A percentile compares a stretch with the other conserved stretches of the same genome.
Conservation (phyloP, 2,113 vertebrate species). For the Amphiprion percula region DNA sequence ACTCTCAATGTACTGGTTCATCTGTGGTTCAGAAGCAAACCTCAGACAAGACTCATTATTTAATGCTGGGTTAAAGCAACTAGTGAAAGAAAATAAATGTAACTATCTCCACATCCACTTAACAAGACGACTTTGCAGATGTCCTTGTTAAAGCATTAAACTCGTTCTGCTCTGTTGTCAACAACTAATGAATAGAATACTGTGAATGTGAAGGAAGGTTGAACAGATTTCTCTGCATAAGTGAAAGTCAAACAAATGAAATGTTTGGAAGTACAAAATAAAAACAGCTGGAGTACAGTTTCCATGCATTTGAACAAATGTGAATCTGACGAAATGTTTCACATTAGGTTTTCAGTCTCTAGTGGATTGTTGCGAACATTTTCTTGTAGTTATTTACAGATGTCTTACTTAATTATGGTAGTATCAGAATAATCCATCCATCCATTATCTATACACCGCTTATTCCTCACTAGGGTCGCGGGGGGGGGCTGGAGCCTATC, state of each 20-base stretch:
- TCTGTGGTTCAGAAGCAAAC: not conserved
- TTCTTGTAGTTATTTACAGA: too few relatives aligned
- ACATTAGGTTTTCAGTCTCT: too few relatives aligned
- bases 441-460: too few relatives aligned
- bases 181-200: not conserved
- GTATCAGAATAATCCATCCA: too few relatives aligned
- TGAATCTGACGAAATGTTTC: not conserved
- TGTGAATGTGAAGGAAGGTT: slow-evolving; percentile 19
- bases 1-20: not conserved
- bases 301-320: not conserved
- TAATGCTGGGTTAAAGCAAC: not conserved
- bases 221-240: not conserved
- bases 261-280: not conserved
- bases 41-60: not conserved
- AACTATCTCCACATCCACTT: not conserved
- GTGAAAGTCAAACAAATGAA: not conserved
- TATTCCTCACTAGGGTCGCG: too few relatives aligned
- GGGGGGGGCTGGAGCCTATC: too few relatives aligned
- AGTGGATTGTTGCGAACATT: too few relatives aligned
- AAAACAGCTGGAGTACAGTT: not conserved
- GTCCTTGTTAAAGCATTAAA: not conserved
- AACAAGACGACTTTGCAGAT: not conserved
- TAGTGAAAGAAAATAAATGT: not conserved
- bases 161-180: not conserved
- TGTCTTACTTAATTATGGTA: too few relatives aligned